phyloP scores from a whole-genome alignment of 2,797 vertebrate species.

The Oryzias sinensis region DNA sequence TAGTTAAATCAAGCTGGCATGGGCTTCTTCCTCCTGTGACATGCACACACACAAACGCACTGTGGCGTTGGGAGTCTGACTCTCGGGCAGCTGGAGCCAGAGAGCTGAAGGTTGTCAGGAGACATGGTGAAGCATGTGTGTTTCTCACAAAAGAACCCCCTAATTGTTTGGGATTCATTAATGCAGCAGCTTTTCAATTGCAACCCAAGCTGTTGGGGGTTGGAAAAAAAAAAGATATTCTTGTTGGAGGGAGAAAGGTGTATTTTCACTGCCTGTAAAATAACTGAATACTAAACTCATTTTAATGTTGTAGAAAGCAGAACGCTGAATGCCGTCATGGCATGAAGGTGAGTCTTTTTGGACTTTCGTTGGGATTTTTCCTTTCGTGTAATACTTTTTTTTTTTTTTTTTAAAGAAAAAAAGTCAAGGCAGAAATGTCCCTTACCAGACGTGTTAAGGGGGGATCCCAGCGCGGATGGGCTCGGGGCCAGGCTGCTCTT shows the following conservation, averaged over 20 bases:
- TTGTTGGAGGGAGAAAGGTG: constrained; percentile 70
- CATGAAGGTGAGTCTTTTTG: constrained; percentile 59
- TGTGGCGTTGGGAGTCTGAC: constrained; percentile 71
- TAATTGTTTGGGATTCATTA: constrained; percentile 85
- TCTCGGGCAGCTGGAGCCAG: constrained; percentile 76
- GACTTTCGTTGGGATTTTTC: constrained; percentile 20
- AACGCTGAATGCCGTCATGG: constrained; percentile 55
- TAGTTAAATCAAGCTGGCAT: constrained; percentile 76
- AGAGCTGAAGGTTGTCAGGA: constrained; percentile 79
- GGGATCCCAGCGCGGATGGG: constrained; percentile 83
- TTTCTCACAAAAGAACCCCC: constrained; percentile 78
- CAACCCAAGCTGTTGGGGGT: constrained; percentile 76
- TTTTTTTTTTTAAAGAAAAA: constrained; percentile 18
- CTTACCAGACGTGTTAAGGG: constrained; percentile 88
- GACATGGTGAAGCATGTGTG: constrained; percentile 76
- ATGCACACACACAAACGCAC: constrained; percentile 23
- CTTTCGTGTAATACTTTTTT: constrained; percentile 27
- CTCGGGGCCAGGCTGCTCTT: constrained; percentile 89
- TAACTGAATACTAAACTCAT: constrained; percentile 70
- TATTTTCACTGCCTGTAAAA: constrained; percentile 68
- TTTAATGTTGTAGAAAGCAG: constrained; percentile 61
- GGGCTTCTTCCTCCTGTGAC: constrained; percentile 33
- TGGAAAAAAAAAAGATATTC: constrained; percentile 53
- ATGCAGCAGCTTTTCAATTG: constrained; percentile 83
- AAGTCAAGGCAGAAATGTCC: constrained; percentile 30